Evolutionary conservation across 1,140 invertebrate genomes (phyloP).

Genomic region (Ceratina australensis): DNA sequence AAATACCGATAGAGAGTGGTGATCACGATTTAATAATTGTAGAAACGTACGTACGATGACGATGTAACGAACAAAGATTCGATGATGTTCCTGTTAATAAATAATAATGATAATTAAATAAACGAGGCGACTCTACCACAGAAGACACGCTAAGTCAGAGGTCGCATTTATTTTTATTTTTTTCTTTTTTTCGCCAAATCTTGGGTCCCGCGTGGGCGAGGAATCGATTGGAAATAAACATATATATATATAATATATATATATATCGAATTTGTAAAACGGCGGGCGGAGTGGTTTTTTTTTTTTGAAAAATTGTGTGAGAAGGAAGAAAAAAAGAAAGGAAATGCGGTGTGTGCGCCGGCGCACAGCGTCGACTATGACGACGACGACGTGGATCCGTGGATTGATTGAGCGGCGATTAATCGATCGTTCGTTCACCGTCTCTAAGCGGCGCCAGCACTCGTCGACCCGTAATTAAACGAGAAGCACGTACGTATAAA

Average conservation of each 20-base stretch:
- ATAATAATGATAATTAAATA: constrained; percentile 74
- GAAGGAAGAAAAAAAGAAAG: background rate
- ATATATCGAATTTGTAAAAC: background rate
- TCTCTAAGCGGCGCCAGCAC: background rate
- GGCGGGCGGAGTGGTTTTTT: background rate
- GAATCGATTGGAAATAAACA: background rate
- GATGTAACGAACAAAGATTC: constrained; percentile 77
- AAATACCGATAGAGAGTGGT: constrained; percentile 41
- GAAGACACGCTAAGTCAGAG: constrained; percentile 70
- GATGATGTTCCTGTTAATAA: constrained; percentile 78
- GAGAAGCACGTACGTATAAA: constrained; percentile 63
- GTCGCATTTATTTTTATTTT: constrained; percentile 35
- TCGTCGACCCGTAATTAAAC: constrained; percentile 41
- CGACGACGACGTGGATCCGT: constrained; percentile 6
- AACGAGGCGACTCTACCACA: constrained; percentile 65
- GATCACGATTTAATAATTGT: constrained; percentile 50
- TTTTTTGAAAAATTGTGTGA: background rate
- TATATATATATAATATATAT: background rate
- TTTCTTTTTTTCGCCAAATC: constrained; percentile 19
- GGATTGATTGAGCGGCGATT: constrained; percentile 24
- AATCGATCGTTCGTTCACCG: background rate
- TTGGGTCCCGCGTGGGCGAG: constrained; percentile 55
- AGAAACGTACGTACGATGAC: constrained; percentile 64
- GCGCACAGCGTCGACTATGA: background rate
- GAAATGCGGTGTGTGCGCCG: background rate